A percentile compares a stretch with the other conserved stretches of the same genome.
Conservation (phyloP, 2,888 invertebrate species). For the Ophonus ardosiacus region DNA sequence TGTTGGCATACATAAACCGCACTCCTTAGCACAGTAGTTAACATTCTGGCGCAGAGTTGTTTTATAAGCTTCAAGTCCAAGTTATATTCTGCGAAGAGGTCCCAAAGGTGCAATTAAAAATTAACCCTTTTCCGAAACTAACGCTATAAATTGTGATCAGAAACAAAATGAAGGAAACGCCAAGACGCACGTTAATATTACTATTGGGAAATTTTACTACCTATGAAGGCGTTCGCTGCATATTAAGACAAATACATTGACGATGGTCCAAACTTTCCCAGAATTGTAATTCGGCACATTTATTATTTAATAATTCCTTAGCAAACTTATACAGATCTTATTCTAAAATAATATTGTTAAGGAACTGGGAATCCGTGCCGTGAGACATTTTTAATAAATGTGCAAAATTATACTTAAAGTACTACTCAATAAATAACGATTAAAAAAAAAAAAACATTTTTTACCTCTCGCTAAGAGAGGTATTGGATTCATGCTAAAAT, state of each 20-base stretch:
- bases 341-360: too few species aligned
- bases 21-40: slow-evolving; percentile 20
- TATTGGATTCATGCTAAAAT: too few species aligned
- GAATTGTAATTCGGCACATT: not conserved
- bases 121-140: slow-evolving; percentile 69
- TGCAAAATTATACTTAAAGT: too few species aligned
- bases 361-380: too few species aligned
- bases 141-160: slow-evolving; percentile 68
- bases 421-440: too few species aligned
- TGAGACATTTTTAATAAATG: too few species aligned
- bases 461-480: too few species aligned
- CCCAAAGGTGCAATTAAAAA: slow-evolving; percentile 69
- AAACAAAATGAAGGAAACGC: slow-evolving; percentile 69
- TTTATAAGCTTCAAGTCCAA: slow-evolving; percentile 41
- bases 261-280: not conserved
- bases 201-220: slow-evolving; percentile 66
- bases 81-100: slow-evolving; percentile 64
- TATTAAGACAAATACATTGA: slow-evolving; percentile 4
- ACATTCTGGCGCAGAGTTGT: slow-evolving; percentile 13
- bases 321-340: too few species aligned
- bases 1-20: not conserved
- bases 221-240: slow-evolving; percentile 15
- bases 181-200: slow-evolving; percentile 69
- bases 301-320: too few species aligned
- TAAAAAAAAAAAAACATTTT: too few species aligned